These are phyloP conservation scores for Geotrupes spiniger DNA, from an alignment of 2,888 invertebrate species.

Conservation along the genomic window DNA sequence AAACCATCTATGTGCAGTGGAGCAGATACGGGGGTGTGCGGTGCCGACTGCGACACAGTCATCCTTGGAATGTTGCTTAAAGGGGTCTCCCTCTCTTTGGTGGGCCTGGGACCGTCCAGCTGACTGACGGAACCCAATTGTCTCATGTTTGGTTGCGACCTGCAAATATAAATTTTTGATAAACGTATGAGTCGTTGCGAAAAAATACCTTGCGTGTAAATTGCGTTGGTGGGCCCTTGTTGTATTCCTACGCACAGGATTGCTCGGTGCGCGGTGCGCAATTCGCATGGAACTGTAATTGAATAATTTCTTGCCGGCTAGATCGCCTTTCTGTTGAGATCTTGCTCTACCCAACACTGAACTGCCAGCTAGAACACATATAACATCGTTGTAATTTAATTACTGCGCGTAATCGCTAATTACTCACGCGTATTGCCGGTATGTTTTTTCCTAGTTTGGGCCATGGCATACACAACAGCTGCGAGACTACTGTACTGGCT, in stretches of 20 bases:
- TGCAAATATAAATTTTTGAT: conserved; percentile 20
- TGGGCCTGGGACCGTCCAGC: conserved; percentile 42
- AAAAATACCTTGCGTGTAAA: conserved; percentile 43
- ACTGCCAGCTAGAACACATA: conserved; percentile 38
- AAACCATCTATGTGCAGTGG: conserved; percentile 40
- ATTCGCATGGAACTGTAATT: conserved; percentile 59
- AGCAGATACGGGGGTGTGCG: conserved; percentile 49
- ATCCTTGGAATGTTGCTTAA: conserved; percentile 39
- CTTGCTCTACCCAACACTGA: conserved; percentile 43
- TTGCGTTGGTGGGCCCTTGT: conserved; percentile 52
- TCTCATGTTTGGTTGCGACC: conserved; percentile 50
- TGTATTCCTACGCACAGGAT: conserved; percentile 58
- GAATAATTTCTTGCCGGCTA: conserved; percentile 39
- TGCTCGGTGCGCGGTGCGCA: conserved; percentile 52
- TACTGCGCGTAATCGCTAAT: too few relatives aligned
- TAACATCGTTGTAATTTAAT: too few relatives aligned
- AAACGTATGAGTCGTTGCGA: background rate
- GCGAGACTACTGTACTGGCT: conserved; percentile 79
- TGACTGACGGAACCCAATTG: conserved; percentile 47
- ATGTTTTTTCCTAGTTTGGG: conserved; percentile 76
- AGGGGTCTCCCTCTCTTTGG: conserved; percentile 43
- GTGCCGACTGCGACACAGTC: conserved; percentile 48
- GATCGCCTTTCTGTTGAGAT: conserved; percentile 43
- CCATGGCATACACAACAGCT: conserved; percentile 85
- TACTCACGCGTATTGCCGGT: conserved; percentile 50